Evolutionary conservation across 1,140 invertebrate species (phyloP), one percentile per base, ranked within the genome.

Genomic region (Anoplophora glabripennis): DNA sequence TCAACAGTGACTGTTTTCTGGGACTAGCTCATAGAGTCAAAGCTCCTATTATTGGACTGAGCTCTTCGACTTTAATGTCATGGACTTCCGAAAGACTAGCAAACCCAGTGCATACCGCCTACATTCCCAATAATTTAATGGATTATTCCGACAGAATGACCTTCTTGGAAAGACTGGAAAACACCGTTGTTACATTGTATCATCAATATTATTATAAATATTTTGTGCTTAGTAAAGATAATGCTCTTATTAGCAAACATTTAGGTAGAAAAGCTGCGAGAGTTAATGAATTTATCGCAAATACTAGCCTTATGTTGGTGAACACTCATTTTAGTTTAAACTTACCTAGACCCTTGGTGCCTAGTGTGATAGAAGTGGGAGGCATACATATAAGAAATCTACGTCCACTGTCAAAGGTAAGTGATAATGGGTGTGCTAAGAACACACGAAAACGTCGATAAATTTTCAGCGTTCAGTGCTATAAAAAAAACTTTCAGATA

Each of bases 1-100:
- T 89, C 58, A 84, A 83, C 48, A 82, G 80, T 3, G 83, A 88
- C 48, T 88, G 86, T 58, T 81, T 82, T 61, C 63, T 86, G 33
- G 80, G 77, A 4, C 66, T 88, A 5, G 68, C 76, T 1, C 71
- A 82, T 61, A 67, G 78, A 33, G 75, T 85, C 21, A 65, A 77
- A 14, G 80, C 77, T 0, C 84, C 85, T 0, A 75, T 82, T 1
- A 71, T 89, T 1, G 75, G 71, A 0, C 7, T 88, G 2, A 79
- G 80, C 9, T 83, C 84, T 0, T 80, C 81, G 42, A 64, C 74
- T 0, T 52, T 84, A 1, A 81, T 86, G 78, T 79, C 79, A 0
- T 70, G 69, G 67, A 36, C 49, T 9, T 40, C 57, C 14, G 65
- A 74, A 7, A 77, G 83, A 7, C 74, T 86, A 10, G 80, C 78